Evolutionary conservation across 2,888 invertebrate genomes (phyloP), one percentile per base, ranked within the genome.

Genomic region (Sinohyriopsis cumingii): DNA sequence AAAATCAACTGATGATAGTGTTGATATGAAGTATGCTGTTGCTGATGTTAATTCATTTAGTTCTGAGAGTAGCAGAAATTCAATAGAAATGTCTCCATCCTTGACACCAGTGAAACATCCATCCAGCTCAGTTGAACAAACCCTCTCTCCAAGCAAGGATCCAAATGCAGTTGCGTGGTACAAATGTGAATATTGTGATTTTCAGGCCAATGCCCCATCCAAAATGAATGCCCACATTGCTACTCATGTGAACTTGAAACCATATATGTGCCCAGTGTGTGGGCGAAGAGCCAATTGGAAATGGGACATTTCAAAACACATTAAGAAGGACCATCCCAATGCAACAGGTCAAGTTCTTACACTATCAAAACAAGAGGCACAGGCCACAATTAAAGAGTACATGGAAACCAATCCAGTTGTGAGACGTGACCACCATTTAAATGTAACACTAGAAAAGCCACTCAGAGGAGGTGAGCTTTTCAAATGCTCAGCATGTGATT

Each of bases 401-500:
- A 76, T 89, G 61, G 80, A 80, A 71, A 81, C 78, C 5, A 77
- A 77, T 71, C 82, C 84, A 12, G 82, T 80, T 25, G 80, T 82
- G 5, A 73, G 80, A 60, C 70, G 84, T n/a, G 84, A 84, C 64
- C 83, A 84, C 62, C 85, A 85, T 68, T 69, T 82, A 4, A 84
- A 82, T 67, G 62, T 73, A 5, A 67, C 69, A 9, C 74, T 68
- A 20, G 74, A 77, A 6, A 67, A 33, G 24, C 61, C 59, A 6
- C 22, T 60, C 12, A 59, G 59, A 15, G 22, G 56, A 55, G 64
- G 70, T 12, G 54, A 63, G 20, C 78, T 69, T 1, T 98, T 96
- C 90, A 96, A 96, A 90, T 98, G 98, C 91, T 97, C 97, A 1
- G 92, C 95, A n/a, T 98, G 98, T 91, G 94, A 95, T 70, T 97